phyloP scores from a whole-genome alignment of 2,113 vertebrate species.

The Poeciliopsis occidentalis region DNA sequence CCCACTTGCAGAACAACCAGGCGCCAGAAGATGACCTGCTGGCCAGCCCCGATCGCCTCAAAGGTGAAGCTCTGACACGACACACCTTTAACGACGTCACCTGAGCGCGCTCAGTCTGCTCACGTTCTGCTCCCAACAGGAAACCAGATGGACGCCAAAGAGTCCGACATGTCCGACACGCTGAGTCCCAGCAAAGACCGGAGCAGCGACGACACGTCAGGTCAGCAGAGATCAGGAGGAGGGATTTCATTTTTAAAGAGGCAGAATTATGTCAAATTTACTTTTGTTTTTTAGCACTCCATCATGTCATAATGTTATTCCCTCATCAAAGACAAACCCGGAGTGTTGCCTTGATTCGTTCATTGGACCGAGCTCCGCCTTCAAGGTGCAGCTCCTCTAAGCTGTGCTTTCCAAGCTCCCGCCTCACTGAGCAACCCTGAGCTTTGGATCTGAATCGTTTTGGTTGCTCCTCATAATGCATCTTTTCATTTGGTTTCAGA shows the following conservation, averaged over 20 bases:
- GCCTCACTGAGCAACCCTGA: too few species aligned
- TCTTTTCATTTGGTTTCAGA: conserved; percentile 74
- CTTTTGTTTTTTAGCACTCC: too few species aligned
- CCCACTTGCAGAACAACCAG: conserved; percentile 83
- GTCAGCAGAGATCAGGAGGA: conserved; percentile 69
- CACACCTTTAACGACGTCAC: accelerated
- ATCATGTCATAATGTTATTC: too few species aligned
- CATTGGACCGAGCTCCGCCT: too few species aligned
- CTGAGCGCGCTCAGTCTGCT: too few species aligned
- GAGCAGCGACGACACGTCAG: conserved; percentile 98
- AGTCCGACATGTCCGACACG: conserved; percentile 97
- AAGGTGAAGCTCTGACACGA: conserved; percentile 56
- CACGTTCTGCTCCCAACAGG: conserved; percentile 72
- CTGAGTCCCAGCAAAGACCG: conserved; percentile 97
- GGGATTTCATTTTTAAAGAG: too few species aligned
- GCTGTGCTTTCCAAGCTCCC: too few species aligned
- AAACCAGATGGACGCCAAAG: conserved; percentile 90
- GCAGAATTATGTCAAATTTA: too few species aligned
- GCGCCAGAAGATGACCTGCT: conserved; percentile 75
- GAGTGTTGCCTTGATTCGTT: too few species aligned
- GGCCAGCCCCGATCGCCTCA: conserved; percentile 75
- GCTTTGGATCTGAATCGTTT: too few species aligned
- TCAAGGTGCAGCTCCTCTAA: too few species aligned
- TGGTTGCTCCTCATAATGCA: not conserved
- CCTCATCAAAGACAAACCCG: too few species aligned